Evolutionary conservation across 2,113 vertebrate genomes (phyloP).

Genomic region (Hyperopisus bebe): DNA sequence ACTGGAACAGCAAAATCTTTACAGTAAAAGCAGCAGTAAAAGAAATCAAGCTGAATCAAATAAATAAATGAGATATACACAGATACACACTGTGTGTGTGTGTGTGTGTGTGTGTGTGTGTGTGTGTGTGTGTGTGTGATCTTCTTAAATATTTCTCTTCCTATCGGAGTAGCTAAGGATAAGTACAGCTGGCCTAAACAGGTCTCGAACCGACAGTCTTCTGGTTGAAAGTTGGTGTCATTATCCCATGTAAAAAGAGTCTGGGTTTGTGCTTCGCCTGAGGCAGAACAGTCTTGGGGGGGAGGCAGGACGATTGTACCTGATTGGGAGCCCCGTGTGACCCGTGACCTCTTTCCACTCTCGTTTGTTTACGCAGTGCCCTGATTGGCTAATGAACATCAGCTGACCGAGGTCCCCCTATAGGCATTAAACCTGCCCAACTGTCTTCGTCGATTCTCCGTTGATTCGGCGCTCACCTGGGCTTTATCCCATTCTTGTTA

Average conservation of each 20-base stretch:
- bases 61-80: too few species aligned
- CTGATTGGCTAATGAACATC: neutral
- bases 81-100: too few species aligned
- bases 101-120: too few species aligned
- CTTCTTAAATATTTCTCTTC: neutral
- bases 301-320: neutral
- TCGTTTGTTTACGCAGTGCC: neutral
- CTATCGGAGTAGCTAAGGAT: neutral
- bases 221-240: neutral
- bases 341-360: neutral
- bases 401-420: neutral
- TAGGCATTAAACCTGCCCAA: neutral
- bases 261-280: neutral
- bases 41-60: too few species aligned
- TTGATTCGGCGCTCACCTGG: neutral
- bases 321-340: neutral
- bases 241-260: neutral
- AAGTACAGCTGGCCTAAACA: neutral
- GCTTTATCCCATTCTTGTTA: neutral
- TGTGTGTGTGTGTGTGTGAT: neutral
- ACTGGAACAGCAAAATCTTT: neutral
- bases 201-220: neutral
- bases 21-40: neutral
- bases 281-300: neutral
- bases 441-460: neutral